Evolutionary conservation across 1,140 invertebrate species (phyloP), one percentile per base, ranked within the genome.

Genomic region (Papilio helenus): DNA sequence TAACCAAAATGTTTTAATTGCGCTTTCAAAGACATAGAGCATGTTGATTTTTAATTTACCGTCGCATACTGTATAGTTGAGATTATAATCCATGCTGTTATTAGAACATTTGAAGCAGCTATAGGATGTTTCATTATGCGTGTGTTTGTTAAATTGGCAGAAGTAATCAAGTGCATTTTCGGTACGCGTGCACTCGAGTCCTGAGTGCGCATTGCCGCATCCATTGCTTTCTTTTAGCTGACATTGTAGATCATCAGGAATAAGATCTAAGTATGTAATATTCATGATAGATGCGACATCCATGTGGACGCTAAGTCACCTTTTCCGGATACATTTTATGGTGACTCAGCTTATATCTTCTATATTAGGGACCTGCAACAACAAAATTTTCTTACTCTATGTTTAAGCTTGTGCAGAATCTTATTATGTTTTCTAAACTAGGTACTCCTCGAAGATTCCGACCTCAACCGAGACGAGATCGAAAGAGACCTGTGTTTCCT

Each of bases 91-190:
- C 87, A 90, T 55, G 65, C 79, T 83, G 74, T 84, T 84, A 81
- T 92, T 89, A 51, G 84, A 79, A 84, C 93, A 94, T 73, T 87
- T 79, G 76, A 84, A 79, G 81, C 94, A 95, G 61, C 79, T 89
- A 82, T 95, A 95, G 1, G 90, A 86, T 9, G 93, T 93, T 81
- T 94, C 94, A 91, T 94, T 94, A 83, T 93, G 92, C 18, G 88
- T 86, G 46, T 93, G 90, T 18, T 93, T 87, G 83, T 95, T 92
- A 8, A 95, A 76, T 78, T 90, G 79, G 72, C 94, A 95, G 49
- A 80, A 88, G 86, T 89, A 95, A 18, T 89, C 78, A 55, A 88
- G 74, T 12, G 81, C 79, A 34, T 79, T 79, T 26, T 81, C 72
- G 65, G 86, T 82, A 20, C 72, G 74, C n/a, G 80, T 46, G 74